Evolutionary conservation across 1,140 invertebrate species (phyloP), one percentile per base, ranked within the genome.

Genomic region (Amyelois transitella): DNA sequence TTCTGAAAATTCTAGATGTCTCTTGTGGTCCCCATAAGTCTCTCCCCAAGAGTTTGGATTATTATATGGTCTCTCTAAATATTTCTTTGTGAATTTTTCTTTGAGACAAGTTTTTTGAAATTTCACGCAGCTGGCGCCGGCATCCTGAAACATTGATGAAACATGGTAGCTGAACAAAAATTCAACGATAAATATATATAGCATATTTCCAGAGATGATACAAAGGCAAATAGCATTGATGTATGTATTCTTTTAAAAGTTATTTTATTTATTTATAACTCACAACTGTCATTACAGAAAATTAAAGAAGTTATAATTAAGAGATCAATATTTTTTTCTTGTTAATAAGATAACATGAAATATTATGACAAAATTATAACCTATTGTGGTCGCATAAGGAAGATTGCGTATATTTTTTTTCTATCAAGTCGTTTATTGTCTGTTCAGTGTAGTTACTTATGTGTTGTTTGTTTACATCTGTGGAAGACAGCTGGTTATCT

Each of bases 81-180:
- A 93, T 60, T 85, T 81, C 64, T 86, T 77, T 14, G 91, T 95
- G 71, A 95, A 96, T 85, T 95, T 94, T 59, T 92, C 89, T 14
- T 74, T 63, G 18, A 95, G 73, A 77, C 91, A 89, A 1, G 92
- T 93, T 79, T 95, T 96, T 89, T 96, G 94, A 73, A 96, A 95
- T 87, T 96, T 96, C 0, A 95, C 94, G 79, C 94, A 96, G 75
- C 94, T 91, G n/a, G 91, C 94, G 2, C 94, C 94, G 63, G 89
- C 89, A 66, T 92, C 89, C 92, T 93, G 76, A 60, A 90, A 86
- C 18, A 19, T 45, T n/a, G n/a, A n/a, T n/a, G n/a, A n/a, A 20
- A 20, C 19, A 12, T 4, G 43, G 2, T 19, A 19, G 18, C 18
- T 20, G 18, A 24, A 24, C 22, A 24, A 24, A 24, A n/a, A 28